These are phyloP conservation scores for Chloroceryle inda DNA, from an alignment of 2,797 vertebrate genomes.

Conservation along the genomic window DNA sequence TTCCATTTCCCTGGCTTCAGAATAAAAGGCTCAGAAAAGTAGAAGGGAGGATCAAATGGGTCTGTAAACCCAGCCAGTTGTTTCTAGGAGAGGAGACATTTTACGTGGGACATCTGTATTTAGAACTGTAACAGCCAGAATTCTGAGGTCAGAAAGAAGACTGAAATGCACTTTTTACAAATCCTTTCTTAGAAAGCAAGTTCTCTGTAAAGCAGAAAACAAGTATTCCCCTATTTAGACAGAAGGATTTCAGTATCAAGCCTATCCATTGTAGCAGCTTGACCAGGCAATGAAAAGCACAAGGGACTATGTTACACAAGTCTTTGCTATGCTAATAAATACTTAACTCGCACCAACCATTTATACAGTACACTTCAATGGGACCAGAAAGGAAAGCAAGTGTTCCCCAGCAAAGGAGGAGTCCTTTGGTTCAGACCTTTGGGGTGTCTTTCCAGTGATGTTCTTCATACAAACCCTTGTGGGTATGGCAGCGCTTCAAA, in stretches of 20 bases:
- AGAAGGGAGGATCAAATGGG: neutral
- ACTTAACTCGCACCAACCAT: neutral
- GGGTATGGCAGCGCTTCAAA: neutral
- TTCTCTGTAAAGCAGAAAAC: neutral
- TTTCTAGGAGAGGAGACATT: neutral
- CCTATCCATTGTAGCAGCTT: neutral
- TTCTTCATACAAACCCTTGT: neutral
- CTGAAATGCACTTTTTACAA: neutral
- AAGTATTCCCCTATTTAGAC: neutral
- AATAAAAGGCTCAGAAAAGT: neutral
- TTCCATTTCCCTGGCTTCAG: neutral
- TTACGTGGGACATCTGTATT: neutral
- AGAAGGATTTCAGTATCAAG: neutral
- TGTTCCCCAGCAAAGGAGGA: neutral
- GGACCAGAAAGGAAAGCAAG: neutral
- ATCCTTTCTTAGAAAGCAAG: constrained; percentile 18
- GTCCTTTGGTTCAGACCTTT: neutral
- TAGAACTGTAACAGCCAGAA: neutral
- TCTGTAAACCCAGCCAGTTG: neutral
- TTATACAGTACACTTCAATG: neutral
- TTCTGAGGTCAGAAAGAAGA: neutral
- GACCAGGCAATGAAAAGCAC: neutral
- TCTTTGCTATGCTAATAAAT: neutral
- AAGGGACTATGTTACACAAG: neutral
- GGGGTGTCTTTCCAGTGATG: neutral